Evolutionary conservation across 2,888 invertebrate genomes (phyloP).

Genomic region (Fragum whitleyi): DNA sequence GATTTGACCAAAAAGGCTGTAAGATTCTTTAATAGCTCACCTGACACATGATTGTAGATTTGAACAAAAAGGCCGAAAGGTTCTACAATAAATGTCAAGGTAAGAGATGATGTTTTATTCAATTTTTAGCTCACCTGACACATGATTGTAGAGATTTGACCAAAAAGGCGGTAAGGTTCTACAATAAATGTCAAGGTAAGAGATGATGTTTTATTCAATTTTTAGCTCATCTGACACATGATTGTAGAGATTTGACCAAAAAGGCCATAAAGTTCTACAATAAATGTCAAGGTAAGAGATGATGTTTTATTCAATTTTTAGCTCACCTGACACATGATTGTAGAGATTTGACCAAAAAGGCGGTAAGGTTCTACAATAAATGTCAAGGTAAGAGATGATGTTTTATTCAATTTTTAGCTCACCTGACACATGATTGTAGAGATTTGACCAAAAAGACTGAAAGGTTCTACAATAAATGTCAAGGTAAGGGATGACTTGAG

Average conservation of each 20-base stretch:
- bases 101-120: too few relatives aligned
- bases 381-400: background rate
- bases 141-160: constrained; percentile 38
- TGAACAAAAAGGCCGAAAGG: constrained; percentile 28
- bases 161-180: constrained; percentile 14
- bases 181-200: background rate
- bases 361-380: constrained; percentile 15
- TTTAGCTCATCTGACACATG: constrained; percentile 15
- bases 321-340: constrained; percentile 27
- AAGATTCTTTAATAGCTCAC: background rate
- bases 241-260: constrained; percentile 26
- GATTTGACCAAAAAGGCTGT: constrained; percentile 21
- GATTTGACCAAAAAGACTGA: constrained; percentile 26
- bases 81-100: constrained; percentile 6
- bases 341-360: constrained; percentile 27
- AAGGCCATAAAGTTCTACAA: constrained; percentile 21
- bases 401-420: background rate
- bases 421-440: constrained; percentile 34
- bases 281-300: constrained; percentile 3
- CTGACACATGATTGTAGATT: constrained; percentile 27
- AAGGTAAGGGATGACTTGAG: background rate
- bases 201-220: too few relatives aligned
- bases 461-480: constrained; percentile 4
- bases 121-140: background rate
- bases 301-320: too few relatives aligned